These are phyloP conservation scores for Acanthornis magna DNA, from an alignment of 2,797 vertebrate species.

Conservation along the genomic window DNA sequence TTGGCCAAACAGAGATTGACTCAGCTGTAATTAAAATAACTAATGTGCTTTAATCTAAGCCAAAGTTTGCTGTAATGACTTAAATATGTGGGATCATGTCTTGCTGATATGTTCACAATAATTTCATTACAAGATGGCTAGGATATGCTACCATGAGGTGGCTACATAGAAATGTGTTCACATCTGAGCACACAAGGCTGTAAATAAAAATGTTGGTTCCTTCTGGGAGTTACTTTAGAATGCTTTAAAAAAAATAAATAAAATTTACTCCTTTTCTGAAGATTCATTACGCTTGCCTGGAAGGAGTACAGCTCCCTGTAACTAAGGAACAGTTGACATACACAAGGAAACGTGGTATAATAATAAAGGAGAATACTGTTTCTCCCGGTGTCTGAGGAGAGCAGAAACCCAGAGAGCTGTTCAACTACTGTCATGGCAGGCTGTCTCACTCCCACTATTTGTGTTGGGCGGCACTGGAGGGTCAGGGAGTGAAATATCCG, in stretches of 20 bases:
- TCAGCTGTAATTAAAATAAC: slow-evolving; percentile 58
- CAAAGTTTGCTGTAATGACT: background rate
- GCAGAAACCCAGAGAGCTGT: background rate
- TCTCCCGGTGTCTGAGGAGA: background rate
- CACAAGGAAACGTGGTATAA: slow-evolving; percentile 58
- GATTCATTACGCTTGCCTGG: slow-evolving; percentile 48
- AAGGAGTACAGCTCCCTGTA: slow-evolving; percentile 35
- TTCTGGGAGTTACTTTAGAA: slow-evolving; percentile 37
- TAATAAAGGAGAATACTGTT: slow-evolving; percentile 46
- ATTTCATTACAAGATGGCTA: slow-evolving; percentile 33
- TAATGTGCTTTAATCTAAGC: slow-evolving; percentile 39
- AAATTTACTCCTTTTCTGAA: slow-evolving; percentile 10
- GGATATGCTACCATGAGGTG: slow-evolving; percentile 34
- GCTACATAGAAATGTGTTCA: background rate
- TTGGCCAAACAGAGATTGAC: slow-evolving; percentile 29
- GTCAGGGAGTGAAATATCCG: background rate
- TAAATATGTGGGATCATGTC: slow-evolving; percentile 41
- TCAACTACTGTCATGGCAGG: slow-evolving; percentile 5
- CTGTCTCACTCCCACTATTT: background rate
- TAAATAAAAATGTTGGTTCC: slow-evolving; percentile 30
- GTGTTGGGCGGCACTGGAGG: background rate
- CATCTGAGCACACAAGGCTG: slow-evolving; percentile 1
- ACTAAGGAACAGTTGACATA: slow-evolving; percentile 61
- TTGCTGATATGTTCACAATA: slow-evolving; percentile 31
- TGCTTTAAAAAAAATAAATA: background rate